A percentile compares a stretch with the other conserved stretches of the same genome.
These are phyloP conservation scores for Altica lythri DNA, from an alignment of 2,888 invertebrate species.

Conservation along the genomic window DNA sequence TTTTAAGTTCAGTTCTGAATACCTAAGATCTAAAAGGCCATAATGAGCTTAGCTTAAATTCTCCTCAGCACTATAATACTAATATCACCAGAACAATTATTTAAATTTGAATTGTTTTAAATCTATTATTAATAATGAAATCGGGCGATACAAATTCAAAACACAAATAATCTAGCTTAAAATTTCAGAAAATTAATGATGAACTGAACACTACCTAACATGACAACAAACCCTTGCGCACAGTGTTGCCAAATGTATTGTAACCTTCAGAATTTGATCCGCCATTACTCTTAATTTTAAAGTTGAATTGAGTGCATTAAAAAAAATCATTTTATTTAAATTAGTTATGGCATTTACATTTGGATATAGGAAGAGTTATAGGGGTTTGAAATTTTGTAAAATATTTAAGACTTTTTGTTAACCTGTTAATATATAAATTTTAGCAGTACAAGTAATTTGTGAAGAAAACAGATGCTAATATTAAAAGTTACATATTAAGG, in stretches of 20 bases:
- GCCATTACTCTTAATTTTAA: slow-evolving; percentile 40
- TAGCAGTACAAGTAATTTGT: slow-evolving; percentile 12
- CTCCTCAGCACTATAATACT: too few relatives aligned
- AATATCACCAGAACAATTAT: too few relatives aligned
- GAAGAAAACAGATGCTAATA: slow-evolving; percentile 33
- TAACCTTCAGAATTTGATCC: slow-evolving; percentile 33
- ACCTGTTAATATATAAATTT: slow-evolving; percentile 1
- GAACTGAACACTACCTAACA: too few relatives aligned
- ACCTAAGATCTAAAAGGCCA: too few relatives aligned
- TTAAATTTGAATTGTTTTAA: too few relatives aligned
- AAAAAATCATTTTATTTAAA: slow-evolving; percentile 18
- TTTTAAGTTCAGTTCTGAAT: too few relatives aligned
- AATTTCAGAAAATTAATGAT: too few relatives aligned
- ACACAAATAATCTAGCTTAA: too few relatives aligned
- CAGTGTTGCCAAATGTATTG: slow-evolving; percentile 45
- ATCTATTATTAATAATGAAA: too few relatives aligned
- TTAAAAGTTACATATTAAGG: slow-evolving; percentile 24
- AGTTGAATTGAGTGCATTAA: slow-evolving; percentile 34
- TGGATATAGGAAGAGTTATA: slow-evolving; percentile 4
- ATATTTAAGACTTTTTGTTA: slow-evolving; percentile 1
- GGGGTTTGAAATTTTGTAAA: slow-evolving; percentile 8
- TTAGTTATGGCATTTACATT: slow-evolving; percentile 12
- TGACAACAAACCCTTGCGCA: slow-evolving; percentile 37
- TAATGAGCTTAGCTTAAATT: too few relatives aligned
- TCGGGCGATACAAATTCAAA: too few relatives aligned